Base-by-base conservation (phyloP, 1,140 invertebrate species). In the honey bee (Apis mellifera) region DNA sequence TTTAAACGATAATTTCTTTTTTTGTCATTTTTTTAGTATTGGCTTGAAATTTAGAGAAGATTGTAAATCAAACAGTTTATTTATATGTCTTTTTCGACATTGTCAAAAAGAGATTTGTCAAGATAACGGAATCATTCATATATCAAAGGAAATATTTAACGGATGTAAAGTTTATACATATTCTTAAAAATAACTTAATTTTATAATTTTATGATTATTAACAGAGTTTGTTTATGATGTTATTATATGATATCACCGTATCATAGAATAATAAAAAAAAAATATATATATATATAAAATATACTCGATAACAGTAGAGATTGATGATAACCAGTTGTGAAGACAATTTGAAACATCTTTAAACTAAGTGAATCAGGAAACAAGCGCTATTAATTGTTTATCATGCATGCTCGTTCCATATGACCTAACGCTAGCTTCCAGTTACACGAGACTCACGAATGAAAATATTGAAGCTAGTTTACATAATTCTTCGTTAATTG, bases 311-410 rank as follows among this genome's bases (percentile, higher is more conserved):
- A 60, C 21, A 9, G 13, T 62, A 62, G 60, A 23, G 60, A 26
- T 57, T 21, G 60, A 8, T 8, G 7, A 19, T n/a, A 19, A 17
- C 32, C 32, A 32, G 23, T 32, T 21, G 26, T 21, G 21, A 54
- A 21, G 42, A 21, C 50, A 54, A 26, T 59, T 55, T 23, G 23
- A 19, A 4, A 52, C 21, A 11, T 70, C 60, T 55, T 5, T 32
- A 65, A 65, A 42, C 5, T 32, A 19, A 66, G 19, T 15, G 57
- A 17, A 32, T 77, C 42, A 48, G 17, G 60, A 54, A 73, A 76
- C 48, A n/a, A 65, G 5, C 60, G 73, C 17, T 26, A 32, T 23
- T 77, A 77, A 66, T 66, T 54, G 59, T 66, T 77, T 66, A 66
- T 42, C 26, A 13, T 13, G 74, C 60, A 65, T 32, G 55, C 13